Evolutionary conservation across 2,888 invertebrate genomes (phyloP).

Genomic region (Pterostichus madidus): DNA sequence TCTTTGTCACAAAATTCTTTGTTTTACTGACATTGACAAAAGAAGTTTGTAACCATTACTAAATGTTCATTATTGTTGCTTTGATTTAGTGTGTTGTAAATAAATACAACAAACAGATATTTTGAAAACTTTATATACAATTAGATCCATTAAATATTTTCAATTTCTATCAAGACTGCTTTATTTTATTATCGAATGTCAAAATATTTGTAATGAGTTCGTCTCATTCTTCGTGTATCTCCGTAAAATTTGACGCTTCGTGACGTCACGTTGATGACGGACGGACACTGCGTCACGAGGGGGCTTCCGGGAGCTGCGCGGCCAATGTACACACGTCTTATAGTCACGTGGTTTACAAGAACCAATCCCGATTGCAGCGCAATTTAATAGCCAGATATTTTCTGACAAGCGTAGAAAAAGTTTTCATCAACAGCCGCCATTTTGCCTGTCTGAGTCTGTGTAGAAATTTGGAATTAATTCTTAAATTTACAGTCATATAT

Average conservation of each 20-base stretch:
- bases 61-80: neutral
- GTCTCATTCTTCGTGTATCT: slow-evolving; percentile 61
- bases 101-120: neutral
- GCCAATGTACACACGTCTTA: slow-evolving; percentile 75
- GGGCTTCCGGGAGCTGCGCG: slow-evolving; percentile 74
- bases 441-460: slow-evolving; percentile 90
- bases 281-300: slow-evolving; percentile 76
- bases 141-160: slow-evolving; percentile 17
- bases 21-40: slow-evolving; percentile 59
- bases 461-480: slow-evolving; percentile 87
- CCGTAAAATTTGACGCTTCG: slow-evolving; percentile 64
- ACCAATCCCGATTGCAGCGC: slow-evolving; percentile 76
- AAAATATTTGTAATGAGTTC: slow-evolving; percentile 45
- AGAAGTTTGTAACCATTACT: slow-evolving; percentile 50
- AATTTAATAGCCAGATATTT: slow-evolving; percentile 81
- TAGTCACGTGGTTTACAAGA: slow-evolving; percentile 77
- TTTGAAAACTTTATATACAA: neutral
- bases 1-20: slow-evolving; percentile 60
- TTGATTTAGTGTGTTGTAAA: slow-evolving; percentile 1
- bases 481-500: slow-evolving; percentile 82
- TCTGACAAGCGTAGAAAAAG: slow-evolving; percentile 97
- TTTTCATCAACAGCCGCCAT: slow-evolving; percentile 97
- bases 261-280: slow-evolving; percentile 75
- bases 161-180: slow-evolving; percentile 26
- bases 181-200: slow-evolving; percentile 44